These are phyloP conservation scores for Eupeodes luniger DNA, from an alignment of 2,888 invertebrate genomes.

Conservation along the genomic window DNA sequence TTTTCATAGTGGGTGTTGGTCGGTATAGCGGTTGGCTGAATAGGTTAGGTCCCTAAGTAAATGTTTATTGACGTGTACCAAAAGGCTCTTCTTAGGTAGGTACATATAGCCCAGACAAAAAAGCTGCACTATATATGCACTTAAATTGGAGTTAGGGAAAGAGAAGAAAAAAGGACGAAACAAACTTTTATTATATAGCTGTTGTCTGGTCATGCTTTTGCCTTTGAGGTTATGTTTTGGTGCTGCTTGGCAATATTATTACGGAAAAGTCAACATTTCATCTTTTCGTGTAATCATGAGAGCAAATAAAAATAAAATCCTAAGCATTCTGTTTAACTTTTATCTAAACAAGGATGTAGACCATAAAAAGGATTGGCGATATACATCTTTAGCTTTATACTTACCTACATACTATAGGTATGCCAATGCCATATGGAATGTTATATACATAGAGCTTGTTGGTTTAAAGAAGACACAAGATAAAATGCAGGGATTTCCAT, in stretches of 20 bases:
- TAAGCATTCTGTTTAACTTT: constrained; percentile 69
- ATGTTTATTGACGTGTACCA: constrained; percentile 54
- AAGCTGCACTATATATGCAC: constrained; percentile 48
- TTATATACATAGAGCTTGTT: background rate
- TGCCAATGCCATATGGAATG: constrained; percentile 18
- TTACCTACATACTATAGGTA: background rate
- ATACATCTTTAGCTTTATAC: background rate
- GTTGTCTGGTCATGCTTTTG: constrained; percentile 20
- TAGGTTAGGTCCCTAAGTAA: constrained; percentile 8
- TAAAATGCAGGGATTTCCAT: constrained; percentile 53
- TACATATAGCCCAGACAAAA: constrained; percentile 42
- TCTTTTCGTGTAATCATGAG: constrained; percentile 70
- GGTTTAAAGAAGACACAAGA: background rate
- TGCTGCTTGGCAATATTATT: constrained; percentile 53
- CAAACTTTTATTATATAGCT: background rate
- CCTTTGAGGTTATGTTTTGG: constrained; percentile 51
- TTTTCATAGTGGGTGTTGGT: background rate
- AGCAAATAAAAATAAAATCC: constrained; percentile 72
- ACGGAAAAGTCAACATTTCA: constrained; percentile 72
- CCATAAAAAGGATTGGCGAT: constrained; percentile 28
- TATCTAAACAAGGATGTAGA: constrained; percentile 34
- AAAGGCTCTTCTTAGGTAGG: constrained; percentile 38
- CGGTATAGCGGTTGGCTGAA: background rate
- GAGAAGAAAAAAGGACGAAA: constrained; percentile 30
- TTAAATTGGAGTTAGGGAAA: constrained; percentile 29